Base-by-base conservation (phyloP, 2,797 vertebrate species). In the Lithobates pipiens region DNA sequence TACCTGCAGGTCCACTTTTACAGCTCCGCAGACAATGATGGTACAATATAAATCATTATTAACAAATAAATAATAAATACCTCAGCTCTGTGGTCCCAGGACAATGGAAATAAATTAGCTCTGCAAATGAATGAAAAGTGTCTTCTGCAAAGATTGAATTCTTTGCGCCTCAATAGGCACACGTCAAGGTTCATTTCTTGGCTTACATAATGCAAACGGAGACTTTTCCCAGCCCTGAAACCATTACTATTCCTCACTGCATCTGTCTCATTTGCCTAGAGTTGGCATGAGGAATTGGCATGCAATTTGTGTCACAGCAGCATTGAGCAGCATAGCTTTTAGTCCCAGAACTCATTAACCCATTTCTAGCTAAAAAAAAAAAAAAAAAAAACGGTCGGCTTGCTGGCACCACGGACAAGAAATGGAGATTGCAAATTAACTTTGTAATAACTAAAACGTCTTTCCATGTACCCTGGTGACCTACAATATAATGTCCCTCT, bases 251-350 rank as follows among this genome's bases (percentile, higher is more conserved):
- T 67, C 78, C 39, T 78, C 25, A 23, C 54, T 77, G 44, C 18
- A 42, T 69, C 25, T 25, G 84, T 81, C 3, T 0, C 72, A 46
- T 54, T 85, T 50, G 76, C 67, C 77, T 81, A 68, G 84, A 73
- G 85, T 75, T 83, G 88, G 74, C 25, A 86, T 80, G 88, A 89
- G 74, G n/a, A 7, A 88, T 85, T 81, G 74, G 63, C 87, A 89
- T 83, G 88, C 82, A 70, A 72, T 68, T 88, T 80, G 86, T 23
- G 1, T 88, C 86, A 89, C 88, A 63, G 50, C 77, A 81, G 79
- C 50, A 25, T 15, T 69, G 77, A 83, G 63, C 75, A 54, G 76
- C 34, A 27, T 57, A 78, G 68, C 54, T 72, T 57, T 42, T 21
- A 68, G 23, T 29, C 69, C 72, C 50, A 68, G 80, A 74, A 57